A percentile compares a stretch with the other conserved stretches of the same genome.
These are phyloP conservation scores for Carassius carassius DNA, from an alignment of 2,113 vertebrate species.

Conservation along the genomic window DNA sequence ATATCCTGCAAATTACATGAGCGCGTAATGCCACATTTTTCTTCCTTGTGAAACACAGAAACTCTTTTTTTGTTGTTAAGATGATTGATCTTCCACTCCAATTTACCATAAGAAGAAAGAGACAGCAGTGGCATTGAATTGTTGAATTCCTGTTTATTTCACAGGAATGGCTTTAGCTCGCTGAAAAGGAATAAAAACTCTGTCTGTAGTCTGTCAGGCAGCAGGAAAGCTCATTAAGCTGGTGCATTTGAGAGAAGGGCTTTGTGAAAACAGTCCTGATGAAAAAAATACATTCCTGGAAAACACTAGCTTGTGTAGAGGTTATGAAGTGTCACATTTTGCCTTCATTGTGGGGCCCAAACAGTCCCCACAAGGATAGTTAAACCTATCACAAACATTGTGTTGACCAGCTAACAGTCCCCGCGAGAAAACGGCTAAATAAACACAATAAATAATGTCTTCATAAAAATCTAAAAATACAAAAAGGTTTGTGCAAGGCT, in stretches of 20 bases:
- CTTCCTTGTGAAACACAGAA: slow-evolving; percentile 10
- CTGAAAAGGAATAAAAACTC: slow-evolving; percentile 20
- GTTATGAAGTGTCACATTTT: slow-evolving; percentile 14
- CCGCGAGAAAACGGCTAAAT: background rate
- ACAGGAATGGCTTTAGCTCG: background rate
- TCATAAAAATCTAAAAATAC: slow-evolving; percentile 15
- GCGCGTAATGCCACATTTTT: slow-evolving; percentile 33
- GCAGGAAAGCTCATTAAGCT: slow-evolving; percentile 36
- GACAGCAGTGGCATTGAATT: background rate
- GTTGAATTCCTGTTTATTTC: slow-evolving; percentile 24
- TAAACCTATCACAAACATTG: background rate
- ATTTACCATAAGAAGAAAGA: background rate
- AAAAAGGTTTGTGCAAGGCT: background rate
- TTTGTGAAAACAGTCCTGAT: slow-evolving; percentile 17
- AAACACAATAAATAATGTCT: slow-evolving; percentile 21
- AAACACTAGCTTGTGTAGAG: background rate
- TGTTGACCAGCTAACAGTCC: background rate
- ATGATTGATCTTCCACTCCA: background rate
- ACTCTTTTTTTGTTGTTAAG: slow-evolving; percentile 13
- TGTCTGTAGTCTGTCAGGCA: background rate
- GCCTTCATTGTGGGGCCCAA: background rate
- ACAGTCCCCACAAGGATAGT: background rate
- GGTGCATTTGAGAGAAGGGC: background rate
- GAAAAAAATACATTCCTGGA: slow-evolving; percentile 10
- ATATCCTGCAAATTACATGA: slow-evolving; percentile 31